phyloP scores from a whole-genome alignment of 2,113 vertebrate species.

The Tetraodon nigroviridis region DNA sequence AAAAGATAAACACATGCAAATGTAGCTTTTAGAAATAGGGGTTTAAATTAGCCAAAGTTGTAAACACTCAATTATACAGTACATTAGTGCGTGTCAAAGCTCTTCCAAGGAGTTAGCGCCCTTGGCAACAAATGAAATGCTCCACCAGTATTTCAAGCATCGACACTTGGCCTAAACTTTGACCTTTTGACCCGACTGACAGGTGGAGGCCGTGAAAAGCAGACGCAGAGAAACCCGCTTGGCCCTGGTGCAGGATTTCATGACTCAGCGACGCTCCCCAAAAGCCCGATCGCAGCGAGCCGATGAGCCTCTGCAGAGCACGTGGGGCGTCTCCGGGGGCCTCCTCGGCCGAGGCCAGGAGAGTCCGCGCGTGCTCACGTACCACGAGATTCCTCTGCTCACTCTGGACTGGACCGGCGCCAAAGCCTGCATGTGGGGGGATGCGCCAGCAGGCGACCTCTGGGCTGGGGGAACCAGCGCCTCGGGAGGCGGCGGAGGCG shows the following conservation, averaged over 20 bases:
- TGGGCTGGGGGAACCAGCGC: slow-evolving; percentile 21
- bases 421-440: slow-evolving; percentile 10
- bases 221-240: slow-evolving; percentile 40
- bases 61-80: too few relatives aligned
- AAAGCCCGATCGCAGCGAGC: slow-evolving; percentile 9
- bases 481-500: slow-evolving; percentile 20
- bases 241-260: slow-evolving; percentile 48
- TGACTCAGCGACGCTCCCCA: slow-evolving; percentile 33
- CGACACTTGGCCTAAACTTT: slow-evolving; percentile 30
- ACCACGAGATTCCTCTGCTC: slow-evolving; percentile 68
- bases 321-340: slow-evolving; percentile 16
- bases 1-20: too few relatives aligned
- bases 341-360: slow-evolving; percentile 14
- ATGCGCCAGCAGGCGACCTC: slow-evolving; percentile 28
- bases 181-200: slow-evolving; percentile 43
- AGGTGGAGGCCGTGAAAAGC: slow-evolving; percentile 65
- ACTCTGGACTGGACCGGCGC: slow-evolving; percentile 59
- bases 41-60: neutral
- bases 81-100: neutral
- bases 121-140: neutral
- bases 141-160: slow-evolving; percentile 10
- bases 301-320: slow-evolving; percentile 17
- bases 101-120: slow-evolving; percentile 1
- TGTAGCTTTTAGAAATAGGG: neutral
- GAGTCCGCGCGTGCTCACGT: slow-evolving; percentile 48